These are phyloP conservation scores for Glyptemys insculpta DNA, from an alignment of 2,797 vertebrate genomes.

Conservation along the genomic window DNA sequence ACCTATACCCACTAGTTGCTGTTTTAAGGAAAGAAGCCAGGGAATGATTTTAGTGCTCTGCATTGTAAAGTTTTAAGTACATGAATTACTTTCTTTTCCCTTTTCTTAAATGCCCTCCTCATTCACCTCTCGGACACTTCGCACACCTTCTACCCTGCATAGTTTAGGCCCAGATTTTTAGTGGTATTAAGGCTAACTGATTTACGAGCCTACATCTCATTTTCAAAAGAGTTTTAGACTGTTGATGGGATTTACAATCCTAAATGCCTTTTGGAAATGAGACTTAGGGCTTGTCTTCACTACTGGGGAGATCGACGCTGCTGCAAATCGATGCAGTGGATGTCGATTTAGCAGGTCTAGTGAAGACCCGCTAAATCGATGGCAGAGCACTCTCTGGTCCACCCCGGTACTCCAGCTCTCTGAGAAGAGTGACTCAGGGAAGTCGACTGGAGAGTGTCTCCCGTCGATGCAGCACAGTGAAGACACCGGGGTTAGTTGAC, in stretches of 20 bases:
- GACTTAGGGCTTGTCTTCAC: background rate
- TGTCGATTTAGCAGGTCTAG: too few species aligned
- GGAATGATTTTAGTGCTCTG: slow-evolving; percentile 11
- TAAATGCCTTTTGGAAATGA: background rate
- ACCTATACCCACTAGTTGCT: slow-evolving; percentile 45
- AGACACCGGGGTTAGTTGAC: too few species aligned
- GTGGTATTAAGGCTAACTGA: background rate
- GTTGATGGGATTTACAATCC: background rate
- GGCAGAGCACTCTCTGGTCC: too few species aligned
- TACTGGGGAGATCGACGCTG: too few species aligned
- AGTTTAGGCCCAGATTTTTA: background rate
- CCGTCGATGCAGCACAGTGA: too few species aligned
- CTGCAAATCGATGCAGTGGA: too few species aligned
- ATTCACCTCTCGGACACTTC: background rate
- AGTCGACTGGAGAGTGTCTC: too few species aligned
- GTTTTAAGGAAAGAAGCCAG: background rate
- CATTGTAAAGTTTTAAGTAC: slow-evolving; percentile 37
- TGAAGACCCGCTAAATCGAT: too few species aligned
- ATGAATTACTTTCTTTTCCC: slow-evolving; percentile 6
- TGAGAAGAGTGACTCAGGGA: too few species aligned
- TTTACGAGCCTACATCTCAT: background rate
- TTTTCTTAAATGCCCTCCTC: slow-evolving; percentile 35
- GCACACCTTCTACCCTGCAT: background rate
- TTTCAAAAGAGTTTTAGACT: background rate
- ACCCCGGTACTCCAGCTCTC: too few species aligned